Evolutionary conservation across 2,113 vertebrate genomes (phyloP), one percentile per base, ranked within the genome.

Genomic region (Telmatochromis sp.): DNA sequence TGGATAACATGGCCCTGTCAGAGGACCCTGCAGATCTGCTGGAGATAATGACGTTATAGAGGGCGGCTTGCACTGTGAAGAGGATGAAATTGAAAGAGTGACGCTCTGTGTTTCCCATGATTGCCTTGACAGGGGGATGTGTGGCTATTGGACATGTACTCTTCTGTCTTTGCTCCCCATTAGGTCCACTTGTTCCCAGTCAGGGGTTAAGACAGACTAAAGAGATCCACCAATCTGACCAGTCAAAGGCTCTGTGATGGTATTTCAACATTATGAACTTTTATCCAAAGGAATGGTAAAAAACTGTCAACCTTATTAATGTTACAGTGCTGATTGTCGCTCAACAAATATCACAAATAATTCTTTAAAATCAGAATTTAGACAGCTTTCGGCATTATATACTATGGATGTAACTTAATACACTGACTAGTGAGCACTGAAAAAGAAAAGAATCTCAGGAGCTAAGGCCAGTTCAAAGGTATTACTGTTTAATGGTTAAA

Each of bases 1-100:
- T 78, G 94, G 95, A 94, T 96, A 96, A 96, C 95, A 95, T 84
- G 92, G 93, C 95, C 93, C 95, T 96, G 96, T 96, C 96, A 96
- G 94, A 95, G 91, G 93, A 94, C 93, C 89, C 94, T 85, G 93
- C 93, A 95, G 95, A 97, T 96, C 92, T 90, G 93, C 89, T 90
- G 87, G 92, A 95, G 95, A 97, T 97, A 97, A 96, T 96, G 95
- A 96, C 95, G 94, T 95, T 95, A 94, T 90, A 73, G 94, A 93
- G 93, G 93, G 92, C 58, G 91, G 90, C 90, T 92, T 81, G 91
- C 83, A 80, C 92, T 90, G 93, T 92, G 95, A 93, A 92, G 92
- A 90, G 86, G 95, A 95, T 93, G 94, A 95, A 95, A 96, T 95
- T 94, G 93, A 95, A 95, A 96, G 95, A 96, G 94, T 96, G 95